Base-by-base conservation (phyloP, 1,140 invertebrate genomes). In the Caenorhabditis briggsae region DNA sequence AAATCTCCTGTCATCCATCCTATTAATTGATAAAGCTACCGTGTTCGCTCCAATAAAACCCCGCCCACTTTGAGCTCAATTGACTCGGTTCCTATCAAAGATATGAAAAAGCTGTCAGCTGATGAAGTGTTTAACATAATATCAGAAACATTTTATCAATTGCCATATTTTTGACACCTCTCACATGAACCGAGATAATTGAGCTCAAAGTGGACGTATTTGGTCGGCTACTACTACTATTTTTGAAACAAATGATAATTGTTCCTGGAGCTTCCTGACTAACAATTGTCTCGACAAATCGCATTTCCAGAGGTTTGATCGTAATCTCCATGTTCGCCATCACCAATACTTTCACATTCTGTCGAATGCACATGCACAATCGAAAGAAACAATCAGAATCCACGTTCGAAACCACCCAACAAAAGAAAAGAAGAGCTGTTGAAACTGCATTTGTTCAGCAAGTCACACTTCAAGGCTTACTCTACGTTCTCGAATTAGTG, bases 301-400 rank as follows among this genome's bases (percentile, higher is more conserved):
- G 1, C 2, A 11, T 18, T 61, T 83, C 41, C 50, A 70, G 84
- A 61, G 84, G 84, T 12, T 11, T 85, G 3, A 55, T 85, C 20
- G 48, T 85, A 23, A 85, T 85, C 43, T 70, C 61, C n/a, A 50
- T 85, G 46, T 85, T 85, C 20, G 84, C 84, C 46, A 50, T 85
- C 46, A 74, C 65, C 14, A 85, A 85, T n/a, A 74, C 20, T 12
- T 61, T 85, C 23, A 85, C 84, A 58, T 85, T 85, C 46, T 50
- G 61, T 41, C 46, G 84, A 65, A 85, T 85, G 84, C 61, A 85
- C 50, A 55, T 74, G 46, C 61, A 70, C 53, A 85, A 85, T 48
- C 43, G 84, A 23, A 85, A 78, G 55, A 85, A 85, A 53, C 61
- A 85, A 65, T 46, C 48, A 18, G 50, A 61, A n/a, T 33, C 53